These are phyloP conservation scores for Cantharis flavilabris DNA, from an alignment of 2,888 invertebrate species.

Conservation along the genomic window DNA sequence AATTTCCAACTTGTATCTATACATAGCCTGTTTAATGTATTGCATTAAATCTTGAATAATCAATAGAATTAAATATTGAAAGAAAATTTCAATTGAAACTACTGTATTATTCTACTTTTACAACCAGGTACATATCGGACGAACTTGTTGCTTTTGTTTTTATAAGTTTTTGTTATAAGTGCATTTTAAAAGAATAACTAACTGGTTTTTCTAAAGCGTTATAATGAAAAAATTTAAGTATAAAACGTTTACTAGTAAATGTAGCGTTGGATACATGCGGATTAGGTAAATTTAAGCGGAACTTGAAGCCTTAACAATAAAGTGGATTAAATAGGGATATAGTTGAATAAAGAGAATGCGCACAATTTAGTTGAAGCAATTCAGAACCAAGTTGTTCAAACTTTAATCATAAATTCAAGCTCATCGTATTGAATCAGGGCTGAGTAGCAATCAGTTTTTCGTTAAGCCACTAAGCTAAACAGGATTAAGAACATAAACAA, in stretches of 20 bases:
- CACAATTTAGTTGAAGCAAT: slow-evolving; percentile 53
- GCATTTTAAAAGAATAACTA: background rate
- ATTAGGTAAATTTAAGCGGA: slow-evolving; percentile 44
- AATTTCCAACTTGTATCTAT: background rate
- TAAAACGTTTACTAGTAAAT: slow-evolving; percentile 12
- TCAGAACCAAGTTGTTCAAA: slow-evolving; percentile 53
- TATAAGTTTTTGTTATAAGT: background rate
- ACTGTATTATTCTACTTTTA: background rate
- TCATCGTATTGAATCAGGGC: slow-evolving; percentile 44
- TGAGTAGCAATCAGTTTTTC: slow-evolving; percentile 35
- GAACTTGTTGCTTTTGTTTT: background rate
- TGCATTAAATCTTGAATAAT: background rate
- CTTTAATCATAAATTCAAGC: slow-evolving; percentile 52
- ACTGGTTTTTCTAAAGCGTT: background rate
- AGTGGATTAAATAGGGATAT: slow-evolving; percentile 52
- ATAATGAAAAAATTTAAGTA: background rate
- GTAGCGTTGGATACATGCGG: slow-evolving; percentile 21
- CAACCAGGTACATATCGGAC: background rate
- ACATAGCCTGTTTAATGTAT: background rate
- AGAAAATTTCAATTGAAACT: background rate
- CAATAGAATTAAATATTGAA: background rate
- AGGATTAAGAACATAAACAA: slow-evolving; percentile 25
- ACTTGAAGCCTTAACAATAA: slow-evolving; percentile 53
- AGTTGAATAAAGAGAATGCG: slow-evolving; percentile 53
- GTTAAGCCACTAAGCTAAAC: slow-evolving; percentile 31